These are phyloP conservation scores for Dipodomys spectabilis DNA, from an alignment of 2,113 vertebrate species.

Conservation along the genomic window DNA sequence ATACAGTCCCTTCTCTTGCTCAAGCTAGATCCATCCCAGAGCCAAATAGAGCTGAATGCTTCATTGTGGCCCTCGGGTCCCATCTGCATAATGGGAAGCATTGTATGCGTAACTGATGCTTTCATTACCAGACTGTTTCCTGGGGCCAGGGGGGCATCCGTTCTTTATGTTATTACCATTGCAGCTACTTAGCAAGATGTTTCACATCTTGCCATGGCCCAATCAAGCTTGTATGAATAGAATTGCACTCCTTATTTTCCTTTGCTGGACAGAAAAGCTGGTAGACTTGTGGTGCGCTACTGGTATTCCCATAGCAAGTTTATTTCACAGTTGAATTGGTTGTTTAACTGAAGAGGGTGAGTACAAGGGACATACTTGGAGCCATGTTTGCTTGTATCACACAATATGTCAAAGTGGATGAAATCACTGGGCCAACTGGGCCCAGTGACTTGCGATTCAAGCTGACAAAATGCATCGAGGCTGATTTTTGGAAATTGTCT, in stretches of 20 bases:
- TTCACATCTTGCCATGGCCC: not conserved
- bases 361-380: not conserved
- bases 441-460: not conserved
- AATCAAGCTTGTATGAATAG: not conserved
- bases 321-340: not conserved
- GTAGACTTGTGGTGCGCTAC: not conserved
- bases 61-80: not conserved
- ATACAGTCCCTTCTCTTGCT: slow-evolving; percentile 44
- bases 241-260: not conserved
- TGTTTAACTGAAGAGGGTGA: not conserved
- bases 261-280: not conserved
- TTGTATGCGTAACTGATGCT: not conserved
- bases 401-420: not conserved
- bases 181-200: not conserved
- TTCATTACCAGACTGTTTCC: not conserved
- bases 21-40: not conserved
- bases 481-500: slow-evolving; percentile 18
- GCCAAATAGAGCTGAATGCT: slow-evolving; percentile 47
- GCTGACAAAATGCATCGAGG: not conserved
- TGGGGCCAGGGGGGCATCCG: not conserved
- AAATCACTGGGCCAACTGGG: not conserved
- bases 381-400: not conserved
- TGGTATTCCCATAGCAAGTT: not conserved
- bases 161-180: not conserved
- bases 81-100: not conserved